Evolutionary conservation across 2,888 invertebrate species (phyloP), one percentile per base, ranked within the genome.

Genomic region (Zygothrica quintamaculata): DNA sequence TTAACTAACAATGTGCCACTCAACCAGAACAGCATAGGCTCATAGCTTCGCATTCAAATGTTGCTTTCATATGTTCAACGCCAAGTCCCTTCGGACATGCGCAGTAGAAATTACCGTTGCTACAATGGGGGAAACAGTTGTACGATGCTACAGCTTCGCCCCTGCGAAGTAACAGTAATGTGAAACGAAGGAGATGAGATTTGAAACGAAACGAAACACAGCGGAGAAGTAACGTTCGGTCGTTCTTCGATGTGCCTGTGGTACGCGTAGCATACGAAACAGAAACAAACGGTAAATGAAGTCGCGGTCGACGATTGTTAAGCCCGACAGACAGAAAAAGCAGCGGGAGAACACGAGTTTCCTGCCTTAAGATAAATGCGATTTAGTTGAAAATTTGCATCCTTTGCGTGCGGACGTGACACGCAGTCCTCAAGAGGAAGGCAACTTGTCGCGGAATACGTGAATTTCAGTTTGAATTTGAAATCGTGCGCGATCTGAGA

Each of bases 311-410:
- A 39, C 26, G 34, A 43, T 25, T 18, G 47, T 11, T 16, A 42
- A 9, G 18, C 15, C 31, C 31, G 56, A 42, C 60, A 50, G 56
- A 53, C 50, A 47, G 11, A 64, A 58, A 36, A 58, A 36, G 5
- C 33, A 44, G 50, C 59, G 65, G 56, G 52, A 40, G 8, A 39
- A 18, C 60, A 62, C 65, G 61, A 62, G 65, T 56, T 66, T 71
- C 70, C 70, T 60, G 68, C n/a, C 50, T 48, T 39, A 58, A 40
- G 65, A 56, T 62, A 77, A 52, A 61, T 40, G 66, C 79, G 64
- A 51, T 65, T 84, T 58, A 84, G 82, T 82, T 51, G 75, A 75
- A 77, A 79, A 84, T 84, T 82, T 79, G 79, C 82, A 82, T 84
- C 77, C 82, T 77, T 69, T 60, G 68, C 68, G 71, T 56, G 66